Percentiles rank a stretch among this genome's conserved stretches.
These are phyloP conservation scores for Heterohyrax brucei DNA, from an alignment of 2,797 vertebrate genomes.

Conservation along the genomic window DNA sequence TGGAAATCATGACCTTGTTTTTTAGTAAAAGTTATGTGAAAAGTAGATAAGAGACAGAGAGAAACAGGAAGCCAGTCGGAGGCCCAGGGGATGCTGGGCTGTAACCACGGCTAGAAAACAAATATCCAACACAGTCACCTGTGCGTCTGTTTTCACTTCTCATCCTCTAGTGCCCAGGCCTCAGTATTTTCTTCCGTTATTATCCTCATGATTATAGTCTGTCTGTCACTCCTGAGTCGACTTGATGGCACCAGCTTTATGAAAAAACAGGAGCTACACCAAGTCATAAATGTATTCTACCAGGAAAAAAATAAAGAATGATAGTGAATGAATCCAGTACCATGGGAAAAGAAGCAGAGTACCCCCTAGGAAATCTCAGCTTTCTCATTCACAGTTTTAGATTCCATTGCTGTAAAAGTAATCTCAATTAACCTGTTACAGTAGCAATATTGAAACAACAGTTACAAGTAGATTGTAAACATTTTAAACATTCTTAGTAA, in stretches of 20 bases:
- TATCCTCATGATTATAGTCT: background rate
- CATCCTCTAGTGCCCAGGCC: accelerated
- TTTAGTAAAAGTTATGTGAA: background rate
- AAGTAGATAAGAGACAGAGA: background rate
- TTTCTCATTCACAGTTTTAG: background rate
- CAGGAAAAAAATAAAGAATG: background rate
- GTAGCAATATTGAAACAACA: background rate
- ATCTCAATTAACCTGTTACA: background rate
- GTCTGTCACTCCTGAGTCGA: too few species aligned
- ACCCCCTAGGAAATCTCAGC: background rate
- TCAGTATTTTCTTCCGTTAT: too few species aligned
- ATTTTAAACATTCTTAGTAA: background rate
- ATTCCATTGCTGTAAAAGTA: slow-evolving; percentile 44
- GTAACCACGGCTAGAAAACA: background rate
- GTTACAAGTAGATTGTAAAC: slow-evolving; percentile 4
- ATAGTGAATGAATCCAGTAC: background rate
- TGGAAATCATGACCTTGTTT: background rate
- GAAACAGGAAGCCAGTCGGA: background rate
- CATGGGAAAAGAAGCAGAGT: background rate
- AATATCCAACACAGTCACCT: accelerated
- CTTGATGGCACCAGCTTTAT: too few species aligned
- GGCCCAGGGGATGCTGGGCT: background rate
- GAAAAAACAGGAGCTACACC: too few species aligned
- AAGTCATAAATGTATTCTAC: too few species aligned
- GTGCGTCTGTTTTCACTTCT: background rate